Conservation (phyloP, 2,888 invertebrate genomes). For the Melinaea menophilus region DNA sequence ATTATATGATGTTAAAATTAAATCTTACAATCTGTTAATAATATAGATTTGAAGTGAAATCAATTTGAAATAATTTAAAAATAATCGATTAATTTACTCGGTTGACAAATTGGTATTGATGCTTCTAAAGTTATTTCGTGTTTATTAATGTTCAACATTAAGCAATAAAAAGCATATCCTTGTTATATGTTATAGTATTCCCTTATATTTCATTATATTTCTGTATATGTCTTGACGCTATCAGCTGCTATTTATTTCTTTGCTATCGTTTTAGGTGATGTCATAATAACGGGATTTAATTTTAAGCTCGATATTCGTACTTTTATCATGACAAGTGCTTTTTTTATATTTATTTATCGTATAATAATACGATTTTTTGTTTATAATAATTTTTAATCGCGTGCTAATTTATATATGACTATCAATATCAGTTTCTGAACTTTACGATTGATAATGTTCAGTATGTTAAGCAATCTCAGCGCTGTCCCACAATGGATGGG, state of each 20-base stretch:
- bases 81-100: neutral
- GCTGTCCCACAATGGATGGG: neutral
- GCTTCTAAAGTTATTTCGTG: neutral
- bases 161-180: constrained; percentile 35
- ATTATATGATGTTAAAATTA: neutral
- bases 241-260: no score
- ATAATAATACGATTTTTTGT: neutral
- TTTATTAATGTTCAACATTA: constrained; percentile 22
- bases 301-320: neutral
- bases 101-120: neutral
- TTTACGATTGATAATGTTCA: no score
- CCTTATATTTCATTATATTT: constrained; percentile 7
- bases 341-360: neutral
- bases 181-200: constrained; percentile 15
- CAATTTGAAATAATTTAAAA: constrained; percentile 2
- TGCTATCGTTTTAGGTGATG: neutral
- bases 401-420: neutral
- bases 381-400: neutral
- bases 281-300: neutral
- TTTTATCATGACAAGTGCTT: constrained; percentile 4
- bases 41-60: no score
- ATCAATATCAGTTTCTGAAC: neutral
- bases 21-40: no score
- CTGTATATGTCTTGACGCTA: neutral
- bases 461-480: neutral